Evolutionary conservation across 1,140 invertebrate genomes (phyloP).

Genomic region (Leptoteleia sp.): DNA sequence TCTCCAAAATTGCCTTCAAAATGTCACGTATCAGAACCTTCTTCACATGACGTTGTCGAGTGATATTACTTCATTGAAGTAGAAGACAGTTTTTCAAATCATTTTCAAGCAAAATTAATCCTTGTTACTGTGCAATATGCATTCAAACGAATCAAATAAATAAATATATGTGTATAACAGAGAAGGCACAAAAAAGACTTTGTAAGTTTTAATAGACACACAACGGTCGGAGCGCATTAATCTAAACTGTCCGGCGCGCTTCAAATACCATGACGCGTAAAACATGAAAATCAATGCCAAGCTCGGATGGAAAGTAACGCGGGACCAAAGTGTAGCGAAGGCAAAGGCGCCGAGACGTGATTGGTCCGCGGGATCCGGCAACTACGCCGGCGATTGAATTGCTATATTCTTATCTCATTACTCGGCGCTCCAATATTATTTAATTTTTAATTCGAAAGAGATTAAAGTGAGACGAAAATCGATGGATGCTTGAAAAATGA

Average conservation of each 20-base stretch:
- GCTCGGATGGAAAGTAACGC: constrained; percentile 25
- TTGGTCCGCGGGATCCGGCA: too few relatives aligned
- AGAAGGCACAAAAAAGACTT: constrained; percentile 10
- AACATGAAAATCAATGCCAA: constrained; percentile 42
- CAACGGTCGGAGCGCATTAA: constrained; percentile 21
- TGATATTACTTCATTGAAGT: too few relatives aligned
- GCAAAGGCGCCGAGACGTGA: too few relatives aligned
- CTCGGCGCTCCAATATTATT: too few relatives aligned
- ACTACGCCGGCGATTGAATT: constrained; percentile 18
- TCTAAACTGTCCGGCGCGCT: constrained; percentile 24
- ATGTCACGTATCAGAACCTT: too few relatives aligned
- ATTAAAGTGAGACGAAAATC: constrained; percentile 15
- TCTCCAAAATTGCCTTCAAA: too few relatives aligned
- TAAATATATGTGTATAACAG: too few relatives aligned
- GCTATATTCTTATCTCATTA: constrained; percentile 14
- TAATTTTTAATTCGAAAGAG: not conserved
- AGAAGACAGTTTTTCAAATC: too few relatives aligned
- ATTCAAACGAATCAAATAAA: too few relatives aligned
- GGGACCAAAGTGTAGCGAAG: constrained; percentile 14
- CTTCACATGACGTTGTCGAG: too few relatives aligned
- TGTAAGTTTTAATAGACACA: constrained; percentile 22
- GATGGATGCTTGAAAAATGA: constrained; percentile 5
- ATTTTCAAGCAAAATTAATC: too few relatives aligned
- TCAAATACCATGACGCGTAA: constrained; percentile 34
- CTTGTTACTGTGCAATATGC: too few relatives aligned